Percentiles rank a stretch among this genome's conserved stretches.
Conservation (phyloP, 2,113 vertebrate species). For the Sander lucioperca region DNA sequence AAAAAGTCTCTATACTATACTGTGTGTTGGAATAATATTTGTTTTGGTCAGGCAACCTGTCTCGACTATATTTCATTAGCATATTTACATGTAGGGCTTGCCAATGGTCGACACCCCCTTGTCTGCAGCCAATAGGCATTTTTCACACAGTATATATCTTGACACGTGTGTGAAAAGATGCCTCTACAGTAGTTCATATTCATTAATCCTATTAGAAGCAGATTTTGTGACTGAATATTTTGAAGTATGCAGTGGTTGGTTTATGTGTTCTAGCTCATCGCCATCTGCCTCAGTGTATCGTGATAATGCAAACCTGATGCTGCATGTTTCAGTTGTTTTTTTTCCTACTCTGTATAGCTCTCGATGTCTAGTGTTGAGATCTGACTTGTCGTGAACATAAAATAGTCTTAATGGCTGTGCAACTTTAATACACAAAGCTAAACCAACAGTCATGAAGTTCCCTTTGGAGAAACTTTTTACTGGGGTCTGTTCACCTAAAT, state of each 20-base stretch:
- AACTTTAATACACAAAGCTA: background rate
- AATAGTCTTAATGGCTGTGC: background rate
- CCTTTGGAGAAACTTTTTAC: background rate
- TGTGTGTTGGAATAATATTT: constrained; percentile 25
- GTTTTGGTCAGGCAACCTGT: constrained; percentile 27
- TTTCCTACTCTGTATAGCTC: too few species aligned
- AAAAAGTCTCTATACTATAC: background rate
- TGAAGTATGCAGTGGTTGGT: too few species aligned
- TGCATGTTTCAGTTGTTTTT: too few species aligned
- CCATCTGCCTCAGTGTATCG: too few species aligned
- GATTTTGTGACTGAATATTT: background rate
- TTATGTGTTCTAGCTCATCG: too few species aligned
- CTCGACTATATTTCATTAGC: constrained; percentile 19
- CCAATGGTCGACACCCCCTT: constrained; percentile 1
- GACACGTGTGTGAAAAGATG: background rate
- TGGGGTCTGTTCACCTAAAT: background rate
- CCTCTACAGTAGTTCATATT: background rate
- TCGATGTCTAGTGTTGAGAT: too few species aligned
- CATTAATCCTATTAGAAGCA: background rate
- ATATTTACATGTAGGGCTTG: constrained; percentile 15
- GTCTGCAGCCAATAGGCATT: constrained; percentile 6
- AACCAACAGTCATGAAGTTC: background rate
- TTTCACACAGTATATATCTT: background rate
- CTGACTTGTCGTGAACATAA: background rate
- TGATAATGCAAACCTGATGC: too few species aligned